These are phyloP conservation scores for Drosophila dunni DNA, from an alignment of 1,140 invertebrate genomes.

Conservation along the genomic window DNA sequence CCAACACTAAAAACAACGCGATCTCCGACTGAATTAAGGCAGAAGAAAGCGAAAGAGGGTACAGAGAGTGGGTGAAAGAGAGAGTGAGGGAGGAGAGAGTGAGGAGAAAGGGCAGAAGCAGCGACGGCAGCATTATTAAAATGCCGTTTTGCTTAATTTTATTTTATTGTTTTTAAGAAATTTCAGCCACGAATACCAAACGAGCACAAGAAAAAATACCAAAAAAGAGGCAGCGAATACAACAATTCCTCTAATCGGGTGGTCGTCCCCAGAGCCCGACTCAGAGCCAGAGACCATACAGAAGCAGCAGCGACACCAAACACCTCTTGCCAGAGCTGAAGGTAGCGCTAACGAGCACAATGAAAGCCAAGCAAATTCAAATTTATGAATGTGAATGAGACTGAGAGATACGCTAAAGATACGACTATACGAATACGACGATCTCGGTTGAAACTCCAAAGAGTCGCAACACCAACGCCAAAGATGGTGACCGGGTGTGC, in stretches of 20 bases:
- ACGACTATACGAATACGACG: constrained; percentile 13
- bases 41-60: not conserved
- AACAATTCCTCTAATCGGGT: constrained; percentile 58
- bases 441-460: constrained; percentile 4
- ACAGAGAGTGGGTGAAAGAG: constrained; percentile 1
- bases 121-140: constrained; percentile 75
- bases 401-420: constrained; percentile 77
- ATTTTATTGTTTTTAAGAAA: constrained; percentile 81
- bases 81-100: constrained; percentile 26
- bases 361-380: constrained; percentile 70
- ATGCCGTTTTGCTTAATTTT: constrained; percentile 84
- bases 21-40: constrained; percentile 45
- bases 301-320: constrained; percentile 37
- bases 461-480: not conserved
- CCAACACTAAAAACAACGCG: constrained; percentile 40
- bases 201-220: constrained; percentile 50
- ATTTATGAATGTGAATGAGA: constrained; percentile 83
- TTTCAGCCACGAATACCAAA: constrained; percentile 66
- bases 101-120: not conserved
- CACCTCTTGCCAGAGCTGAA: constrained; percentile 41
- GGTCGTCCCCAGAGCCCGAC: constrained; percentile 38
- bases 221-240: constrained; percentile 1
- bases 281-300: constrained; percentile 19
- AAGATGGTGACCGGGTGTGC: constrained; percentile 42
- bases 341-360: constrained; percentile 68